These are phyloP conservation scores for Micropoecilia bifurca DNA, from an alignment of 2,797 vertebrate species.

Conservation along the genomic window DNA sequence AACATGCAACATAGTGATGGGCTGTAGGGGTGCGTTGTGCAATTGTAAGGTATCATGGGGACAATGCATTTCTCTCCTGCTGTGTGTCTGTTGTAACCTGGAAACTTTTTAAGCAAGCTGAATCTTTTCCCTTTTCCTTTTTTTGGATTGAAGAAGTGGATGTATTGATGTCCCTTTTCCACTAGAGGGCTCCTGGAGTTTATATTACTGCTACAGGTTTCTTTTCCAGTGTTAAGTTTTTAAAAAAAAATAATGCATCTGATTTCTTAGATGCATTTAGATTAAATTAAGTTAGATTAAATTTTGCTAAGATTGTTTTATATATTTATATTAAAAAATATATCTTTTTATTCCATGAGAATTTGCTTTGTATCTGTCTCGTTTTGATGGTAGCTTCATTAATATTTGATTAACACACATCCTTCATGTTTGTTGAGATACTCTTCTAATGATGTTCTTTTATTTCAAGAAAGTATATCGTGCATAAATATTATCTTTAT, in stretches of 20 bases:
- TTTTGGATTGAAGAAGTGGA: not conserved
- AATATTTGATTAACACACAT: not conserved
- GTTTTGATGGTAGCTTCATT: not conserved
- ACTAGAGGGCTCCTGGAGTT: constrained; percentile 41
- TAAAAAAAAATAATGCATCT: not conserved
- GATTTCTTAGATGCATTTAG: no score
- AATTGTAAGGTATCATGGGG: constrained; percentile 22
- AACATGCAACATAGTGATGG: constrained; percentile 8
- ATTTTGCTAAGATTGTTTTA: not conserved
- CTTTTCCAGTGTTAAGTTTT: no score
- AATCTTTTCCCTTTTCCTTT: not conserved
- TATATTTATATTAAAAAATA: not conserved
- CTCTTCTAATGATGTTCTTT: constrained; percentile 40
- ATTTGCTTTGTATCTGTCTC: not conserved
- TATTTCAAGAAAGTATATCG: constrained; percentile 64
- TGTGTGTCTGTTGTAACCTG: not conserved
- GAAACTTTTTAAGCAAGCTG: not conserved
- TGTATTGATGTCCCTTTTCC: constrained; percentile 44
- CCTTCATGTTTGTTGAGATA: not conserved
- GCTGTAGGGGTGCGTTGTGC: constrained; percentile 18
- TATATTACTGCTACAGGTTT: not conserved
- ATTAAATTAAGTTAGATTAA: not conserved
- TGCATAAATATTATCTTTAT: constrained; percentile 8
- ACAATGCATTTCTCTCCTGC: not conserved
- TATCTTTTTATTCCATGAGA: not conserved